Evolutionary conservation across 2,797 vertebrate genomes (phyloP).

Genomic region (Eupleurogrammus muticus): DNA sequence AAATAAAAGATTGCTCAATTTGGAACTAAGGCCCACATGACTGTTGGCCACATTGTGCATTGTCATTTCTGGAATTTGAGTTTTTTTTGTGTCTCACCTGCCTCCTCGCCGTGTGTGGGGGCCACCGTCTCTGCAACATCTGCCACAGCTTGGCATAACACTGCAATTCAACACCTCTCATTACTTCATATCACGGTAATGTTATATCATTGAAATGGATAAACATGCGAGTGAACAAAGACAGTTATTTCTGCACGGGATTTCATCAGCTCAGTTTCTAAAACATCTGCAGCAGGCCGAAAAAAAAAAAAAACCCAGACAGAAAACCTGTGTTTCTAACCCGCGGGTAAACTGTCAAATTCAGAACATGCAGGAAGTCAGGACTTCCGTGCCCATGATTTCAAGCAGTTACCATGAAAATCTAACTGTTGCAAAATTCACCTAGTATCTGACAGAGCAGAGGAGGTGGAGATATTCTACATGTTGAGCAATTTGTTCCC

Average conservation of each 20-base stretch:
- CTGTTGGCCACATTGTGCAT: neutral
- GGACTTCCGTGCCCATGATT: conserved; percentile 34
- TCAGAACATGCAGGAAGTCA: conserved; percentile 43
- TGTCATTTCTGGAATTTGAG: neutral
- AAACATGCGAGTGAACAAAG: neutral
- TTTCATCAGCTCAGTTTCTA: neutral
- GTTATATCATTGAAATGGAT: neutral
- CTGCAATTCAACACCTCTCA: conserved; percentile 54
- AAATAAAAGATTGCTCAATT: neutral
- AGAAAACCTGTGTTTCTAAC: neutral
- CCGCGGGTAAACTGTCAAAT: neutral
- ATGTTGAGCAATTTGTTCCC: conserved; percentile 52
- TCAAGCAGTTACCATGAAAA: conserved; percentile 34
- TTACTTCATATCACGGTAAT: conserved; percentile 19
- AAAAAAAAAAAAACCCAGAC: no score
- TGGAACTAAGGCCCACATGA: neutral
- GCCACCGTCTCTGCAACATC: fast-evolving
- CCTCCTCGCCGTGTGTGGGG: fast-evolving
- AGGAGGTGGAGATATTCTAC: conserved; percentile 23
- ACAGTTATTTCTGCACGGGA: neutral
- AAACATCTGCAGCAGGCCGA: neutral
- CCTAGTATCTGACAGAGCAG: neutral
- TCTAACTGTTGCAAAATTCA: conserved; percentile 47
- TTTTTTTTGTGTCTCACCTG: conserved; percentile 31
- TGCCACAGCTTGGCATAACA: conserved; percentile 27